These are phyloP conservation scores for Acropora tenuis DNA, from an alignment of 64 coral and sea anemone genomes.

Conservation along the genomic window DNA sequence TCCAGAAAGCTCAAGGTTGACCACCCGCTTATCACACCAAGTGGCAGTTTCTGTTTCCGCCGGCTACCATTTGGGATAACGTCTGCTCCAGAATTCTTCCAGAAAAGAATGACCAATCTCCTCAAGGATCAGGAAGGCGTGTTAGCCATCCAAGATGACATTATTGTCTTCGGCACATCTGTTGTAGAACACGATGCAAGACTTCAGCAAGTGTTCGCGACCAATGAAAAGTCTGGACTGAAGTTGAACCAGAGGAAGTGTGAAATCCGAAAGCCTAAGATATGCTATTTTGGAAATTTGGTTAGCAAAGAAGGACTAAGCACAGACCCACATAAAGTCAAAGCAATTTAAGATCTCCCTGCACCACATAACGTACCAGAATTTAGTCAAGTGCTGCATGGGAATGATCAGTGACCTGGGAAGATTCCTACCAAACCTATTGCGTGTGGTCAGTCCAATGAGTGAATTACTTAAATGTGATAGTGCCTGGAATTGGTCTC, in stretches of 20 bases:
- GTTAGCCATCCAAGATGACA: slow-evolving; percentile 21
- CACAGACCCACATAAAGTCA: no score
- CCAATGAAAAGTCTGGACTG: not conserved
- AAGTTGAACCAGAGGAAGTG: slow-evolving; percentile 20
- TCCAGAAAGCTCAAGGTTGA: not conserved
- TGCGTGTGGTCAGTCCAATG: no score
- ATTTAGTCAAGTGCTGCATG: no score
- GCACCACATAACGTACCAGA: no score
- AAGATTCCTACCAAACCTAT: no score
- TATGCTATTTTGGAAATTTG: not conserved
- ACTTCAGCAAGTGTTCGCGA: slow-evolving; percentile 6
- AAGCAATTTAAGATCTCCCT: no score
- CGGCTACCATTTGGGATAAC: slow-evolving; percentile 18
- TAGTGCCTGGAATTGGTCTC: no score
- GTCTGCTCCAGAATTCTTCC: slow-evolving; percentile 15
- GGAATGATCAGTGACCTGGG: no score
- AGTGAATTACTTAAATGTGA: no score
- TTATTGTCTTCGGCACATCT: slow-evolving; percentile 16
- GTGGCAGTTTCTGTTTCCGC: slow-evolving; percentile 12
- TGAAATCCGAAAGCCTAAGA: not conserved
- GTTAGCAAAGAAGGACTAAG: no score
- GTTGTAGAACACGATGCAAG: slow-evolving; percentile 7
- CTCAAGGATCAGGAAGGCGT: slow-evolving; percentile 25
- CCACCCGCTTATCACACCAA: slow-evolving; percentile 28
- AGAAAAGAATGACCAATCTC: slow-evolving; percentile 30